A percentile compares a stretch with the other conserved stretches of the same genome.
Evolutionary conservation across 2,113 vertebrate genomes (phyloP).

Genomic region (Caretta caretta): DNA sequence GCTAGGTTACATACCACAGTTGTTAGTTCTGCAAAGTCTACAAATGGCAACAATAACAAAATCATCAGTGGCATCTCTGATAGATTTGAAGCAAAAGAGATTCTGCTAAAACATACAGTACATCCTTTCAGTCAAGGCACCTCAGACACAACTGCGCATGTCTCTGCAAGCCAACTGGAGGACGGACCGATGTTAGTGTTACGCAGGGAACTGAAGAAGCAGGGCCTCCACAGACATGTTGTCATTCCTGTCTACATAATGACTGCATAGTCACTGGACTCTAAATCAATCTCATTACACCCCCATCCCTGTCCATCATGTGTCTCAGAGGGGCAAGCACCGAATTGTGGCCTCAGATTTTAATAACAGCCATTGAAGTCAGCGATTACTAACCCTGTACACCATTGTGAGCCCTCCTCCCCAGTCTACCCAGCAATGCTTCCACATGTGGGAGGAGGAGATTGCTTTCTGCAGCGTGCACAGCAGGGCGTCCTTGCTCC

Average conservation of each 20-base stretch:
- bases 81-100: slow-evolving; percentile 57
- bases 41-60: slow-evolving; percentile 56
- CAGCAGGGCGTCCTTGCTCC: neutral
- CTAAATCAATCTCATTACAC: neutral
- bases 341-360: neutral
- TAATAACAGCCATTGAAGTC: neutral
- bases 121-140: slow-evolving; percentile 46
- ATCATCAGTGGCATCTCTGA: slow-evolving; percentile 61
- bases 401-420: accelerated
- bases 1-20: neutral
- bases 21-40: slow-evolving; percentile 16
- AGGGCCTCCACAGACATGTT: neutral
- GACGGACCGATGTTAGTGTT: neutral
- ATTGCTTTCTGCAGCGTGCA: neutral
- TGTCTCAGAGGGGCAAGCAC: neutral
- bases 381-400: accelerated
- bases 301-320: neutral
- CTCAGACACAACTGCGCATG: slow-evolving; percentile 17
- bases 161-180: neutral
- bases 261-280: neutral
- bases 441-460: neutral
- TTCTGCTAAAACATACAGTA: slow-evolving; percentile 50
- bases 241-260: neutral
- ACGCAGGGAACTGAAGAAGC: neutral
- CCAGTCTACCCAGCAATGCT: neutral